Conservation (phyloP, 2,797 vertebrate species). For the Rachycentron canadum region DNA sequence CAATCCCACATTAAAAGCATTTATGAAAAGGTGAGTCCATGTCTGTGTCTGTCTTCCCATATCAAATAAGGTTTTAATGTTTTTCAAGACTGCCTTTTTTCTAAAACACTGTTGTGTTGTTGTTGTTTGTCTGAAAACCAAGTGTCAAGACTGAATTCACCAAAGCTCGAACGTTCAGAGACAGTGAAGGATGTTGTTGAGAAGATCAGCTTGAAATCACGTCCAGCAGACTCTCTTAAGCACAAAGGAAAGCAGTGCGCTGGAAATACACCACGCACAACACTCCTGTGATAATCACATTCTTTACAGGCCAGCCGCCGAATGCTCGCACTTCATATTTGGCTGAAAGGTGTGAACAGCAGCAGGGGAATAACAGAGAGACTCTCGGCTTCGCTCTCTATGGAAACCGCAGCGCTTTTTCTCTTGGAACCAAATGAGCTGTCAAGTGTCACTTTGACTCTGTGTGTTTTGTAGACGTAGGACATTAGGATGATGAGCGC, state of each 20-base stretch:
- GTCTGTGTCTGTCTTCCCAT: too few relatives aligned
- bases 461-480: slow-evolving; percentile 4
- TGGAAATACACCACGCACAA: slow-evolving; percentile 32
- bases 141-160: neutral
- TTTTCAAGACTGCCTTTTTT: neutral
- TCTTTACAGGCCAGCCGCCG: slow-evolving; percentile 37
- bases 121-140: neutral
- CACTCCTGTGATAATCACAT: slow-evolving; percentile 51
- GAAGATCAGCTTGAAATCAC: neutral
- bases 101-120: neutral
- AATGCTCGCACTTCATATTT: slow-evolving; percentile 57
- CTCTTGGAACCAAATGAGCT: slow-evolving; percentile 42
- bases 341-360: slow-evolving; percentile 64
- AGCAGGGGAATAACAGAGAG: slow-evolving; percentile 30
- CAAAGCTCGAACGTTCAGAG: neutral
- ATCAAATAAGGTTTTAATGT: too few relatives aligned
- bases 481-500: slow-evolving; percentile 7
- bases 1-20: too few relatives aligned
- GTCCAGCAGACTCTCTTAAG: slow-evolving; percentile 9
- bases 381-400: slow-evolving; percentile 6
- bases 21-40: too few relatives aligned
- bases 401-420: slow-evolving; percentile 27
- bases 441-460: slow-evolving; percentile 32
- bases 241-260: neutral
- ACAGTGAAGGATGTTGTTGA: neutral